Evolutionary conservation across 2,113 vertebrate genomes (phyloP), one percentile per base, ranked within the genome.

Genomic region (Fregata magnificens): DNA sequence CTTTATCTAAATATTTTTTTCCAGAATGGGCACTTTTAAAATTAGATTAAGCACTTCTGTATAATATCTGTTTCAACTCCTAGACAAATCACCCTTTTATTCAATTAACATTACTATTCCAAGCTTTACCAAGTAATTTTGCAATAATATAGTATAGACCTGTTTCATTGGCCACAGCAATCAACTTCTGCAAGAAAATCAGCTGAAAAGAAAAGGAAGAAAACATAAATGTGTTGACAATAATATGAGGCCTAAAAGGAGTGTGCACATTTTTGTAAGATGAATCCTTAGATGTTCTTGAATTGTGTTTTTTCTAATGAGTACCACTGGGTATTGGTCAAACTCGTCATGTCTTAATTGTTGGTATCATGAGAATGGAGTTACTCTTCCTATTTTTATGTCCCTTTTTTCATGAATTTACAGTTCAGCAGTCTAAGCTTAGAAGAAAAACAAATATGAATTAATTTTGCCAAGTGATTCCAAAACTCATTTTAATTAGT

Each of bases 401-500:
- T 95, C 93, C 78, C n/a, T 84, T 58, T 94, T 93, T 93, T 85
- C 67, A 79, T 94, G 21, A 96, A 78, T 94, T 97, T 96, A 85
- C 77, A 84, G 40, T 77, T 96, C 84, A 93, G 53, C 76, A 95
- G 63, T 91, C 56, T 88, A 85, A 94, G 62, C 72, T 95, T 94
- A 86, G 79, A 94, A 82, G 36, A 47, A 89, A 96, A 87, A 94
- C 67, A 95, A 80, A 38, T 93, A 94, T 65, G 65, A 97, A 94
- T 95, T 97, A 80, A 86, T 95, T 97, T 95, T 95, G 58, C 14
- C 55, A 63, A 92, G 62, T 91, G 82, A 88, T 83, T 95, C 88
- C 88, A 80, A 97, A 92, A 71, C 78, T 94, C n/a, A 70, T 87
- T 86, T 89, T 92, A 95, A 97, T 96, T 95, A 97, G 96, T 92